These are phyloP conservation scores for Melanotaenia maccullochi DNA, from an alignment of 2,797 vertebrate species.

Conservation along the genomic window DNA sequence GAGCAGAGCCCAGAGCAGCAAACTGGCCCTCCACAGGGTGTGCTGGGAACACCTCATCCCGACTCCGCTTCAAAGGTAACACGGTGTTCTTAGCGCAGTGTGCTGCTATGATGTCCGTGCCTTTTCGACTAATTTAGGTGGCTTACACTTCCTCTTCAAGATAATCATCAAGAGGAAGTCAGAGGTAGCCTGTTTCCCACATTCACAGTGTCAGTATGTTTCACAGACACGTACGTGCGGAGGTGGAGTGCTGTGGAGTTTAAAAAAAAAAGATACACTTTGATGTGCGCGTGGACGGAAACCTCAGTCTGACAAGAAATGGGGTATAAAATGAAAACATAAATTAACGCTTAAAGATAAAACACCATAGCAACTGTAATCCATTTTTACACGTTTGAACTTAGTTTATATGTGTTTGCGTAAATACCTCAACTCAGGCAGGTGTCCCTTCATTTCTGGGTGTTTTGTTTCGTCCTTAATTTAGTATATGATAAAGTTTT, in stretches of 20 bases:
- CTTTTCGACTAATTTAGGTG: background rate
- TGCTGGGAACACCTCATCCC: slow-evolving; percentile 56
- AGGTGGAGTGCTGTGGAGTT: background rate
- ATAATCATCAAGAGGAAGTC: slow-evolving; percentile 56
- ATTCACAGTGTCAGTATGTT: background rate
- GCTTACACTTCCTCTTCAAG: slow-evolving; percentile 24
- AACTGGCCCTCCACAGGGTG: slow-evolving; percentile 22
- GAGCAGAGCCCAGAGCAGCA: slow-evolving; percentile 51
- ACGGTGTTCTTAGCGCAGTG: background rate
- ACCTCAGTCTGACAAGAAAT: background rate
- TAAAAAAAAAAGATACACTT: background rate
- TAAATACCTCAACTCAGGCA: no score
- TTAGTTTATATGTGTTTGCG: no score
- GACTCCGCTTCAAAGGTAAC: background rate
- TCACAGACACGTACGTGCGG: background rate
- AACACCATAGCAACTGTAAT: no score
- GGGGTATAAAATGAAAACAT: no score
- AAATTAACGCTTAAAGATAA: no score
- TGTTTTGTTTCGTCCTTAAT: background rate
- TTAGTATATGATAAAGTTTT: background rate
- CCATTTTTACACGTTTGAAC: no score
- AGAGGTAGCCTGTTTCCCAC: slow-evolving; percentile 31
- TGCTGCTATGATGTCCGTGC: background rate
- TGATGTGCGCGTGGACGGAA: background rate
- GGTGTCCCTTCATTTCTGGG: no score